Conservation (phyloP, 2,113 vertebrate genomes). For the Dasyurus viverrinus region DNA sequence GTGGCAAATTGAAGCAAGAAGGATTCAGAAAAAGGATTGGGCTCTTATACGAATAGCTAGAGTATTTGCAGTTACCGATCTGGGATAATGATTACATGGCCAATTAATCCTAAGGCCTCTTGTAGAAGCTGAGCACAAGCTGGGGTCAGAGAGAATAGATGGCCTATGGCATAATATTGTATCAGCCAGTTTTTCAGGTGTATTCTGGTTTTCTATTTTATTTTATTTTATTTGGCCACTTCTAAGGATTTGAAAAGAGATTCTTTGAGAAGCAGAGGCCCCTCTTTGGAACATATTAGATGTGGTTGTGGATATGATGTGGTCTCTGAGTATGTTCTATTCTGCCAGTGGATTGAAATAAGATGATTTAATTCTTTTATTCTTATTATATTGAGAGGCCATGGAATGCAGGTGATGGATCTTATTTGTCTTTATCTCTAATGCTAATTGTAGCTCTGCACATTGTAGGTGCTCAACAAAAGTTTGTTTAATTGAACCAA, state of each 20-base stretch:
- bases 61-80: conserved; percentile 52
- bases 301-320: conserved; percentile 17
- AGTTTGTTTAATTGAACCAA: conserved; percentile 36
- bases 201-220: conserved; percentile 1
- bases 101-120: conserved; percentile 63
- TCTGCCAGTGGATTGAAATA: not conserved
- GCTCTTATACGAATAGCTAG: conserved; percentile 59
- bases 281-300: not conserved
- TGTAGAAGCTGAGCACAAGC: conserved; percentile 28
- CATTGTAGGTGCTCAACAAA: not conserved
- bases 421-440: not conserved
- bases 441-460: not conserved
- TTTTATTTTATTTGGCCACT: not conserved
- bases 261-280: not conserved
- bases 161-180: conserved; percentile 27
- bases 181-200: conserved; percentile 42
- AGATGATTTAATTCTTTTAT: not conserved
- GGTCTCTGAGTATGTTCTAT: not conserved
- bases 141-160: conserved; percentile 52
- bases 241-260: conserved; percentile 19
- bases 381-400: not conserved
- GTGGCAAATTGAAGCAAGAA: conserved; percentile 68
- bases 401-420: not conserved
- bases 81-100: conserved; percentile 60
- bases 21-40: conserved; percentile 65